Conservation (phyloP, 2,888 invertebrate genomes). For the Drosophila recens region DNA sequence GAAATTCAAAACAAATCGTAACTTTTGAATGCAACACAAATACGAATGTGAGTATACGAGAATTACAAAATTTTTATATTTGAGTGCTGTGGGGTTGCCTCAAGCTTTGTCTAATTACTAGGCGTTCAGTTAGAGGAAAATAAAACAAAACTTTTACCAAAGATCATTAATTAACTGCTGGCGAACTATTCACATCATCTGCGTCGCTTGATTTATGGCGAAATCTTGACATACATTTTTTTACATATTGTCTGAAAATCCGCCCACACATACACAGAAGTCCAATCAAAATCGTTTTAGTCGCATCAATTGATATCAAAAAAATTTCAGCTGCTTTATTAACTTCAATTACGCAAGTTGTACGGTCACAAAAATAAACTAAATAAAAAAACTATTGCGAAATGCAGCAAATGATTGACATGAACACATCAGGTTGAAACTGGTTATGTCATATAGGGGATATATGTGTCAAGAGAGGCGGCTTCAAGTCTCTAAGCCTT, state of each 20-base stretch:
- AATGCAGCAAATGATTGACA: constrained; percentile 60
- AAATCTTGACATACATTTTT: constrained; percentile 57
- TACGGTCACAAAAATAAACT: not conserved
- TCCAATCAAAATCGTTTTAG: constrained; percentile 56
- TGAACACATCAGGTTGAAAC: constrained; percentile 49
- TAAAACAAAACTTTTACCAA: constrained; percentile 28
- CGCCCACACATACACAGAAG: constrained; percentile 29
- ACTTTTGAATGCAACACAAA: constrained; percentile 46
- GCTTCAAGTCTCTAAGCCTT: constrained; percentile 34
- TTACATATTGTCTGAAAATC: constrained; percentile 12
- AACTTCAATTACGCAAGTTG: constrained; percentile 47
- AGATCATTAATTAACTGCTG: constrained; percentile 46
- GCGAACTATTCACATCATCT: constrained; percentile 7
- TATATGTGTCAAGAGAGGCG: constrained; percentile 63
- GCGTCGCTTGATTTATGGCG: constrained; percentile 26
- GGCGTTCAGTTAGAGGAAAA: constrained; percentile 45
- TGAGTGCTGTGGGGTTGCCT: constrained; percentile 4
- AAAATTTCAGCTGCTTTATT: constrained; percentile 39
- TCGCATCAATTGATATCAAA: constrained; percentile 51
- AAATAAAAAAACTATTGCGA: constrained; percentile 31
- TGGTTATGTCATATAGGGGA: constrained; percentile 51
- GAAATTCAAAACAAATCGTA: constrained; percentile 6
- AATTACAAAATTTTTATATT: constrained; percentile 17
- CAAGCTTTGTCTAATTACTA: constrained; percentile 50
- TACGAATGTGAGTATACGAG: constrained; percentile 13